Base-by-base conservation (phyloP, 2,888 invertebrate species). In the Eupithecia insigniata region DNA sequence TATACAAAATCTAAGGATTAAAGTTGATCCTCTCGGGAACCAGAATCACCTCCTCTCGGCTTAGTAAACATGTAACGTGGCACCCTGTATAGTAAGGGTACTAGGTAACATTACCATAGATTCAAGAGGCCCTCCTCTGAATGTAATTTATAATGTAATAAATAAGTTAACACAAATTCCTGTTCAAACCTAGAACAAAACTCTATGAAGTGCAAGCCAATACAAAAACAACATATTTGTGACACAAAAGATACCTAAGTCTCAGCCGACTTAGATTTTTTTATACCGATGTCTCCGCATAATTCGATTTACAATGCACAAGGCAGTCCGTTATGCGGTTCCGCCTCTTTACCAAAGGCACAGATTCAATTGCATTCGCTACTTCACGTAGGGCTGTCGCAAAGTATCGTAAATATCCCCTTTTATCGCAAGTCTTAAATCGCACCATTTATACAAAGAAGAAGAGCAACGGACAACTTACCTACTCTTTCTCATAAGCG, bases 261-360 rank as follows among this genome's bases (percentile, higher is more conserved):
- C 30, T 2, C 3, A 2, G 34, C 22, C 46, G 8, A 55, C 14
- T 26, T 26, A 26, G 14, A 26, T 8, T 14, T 22, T 10, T 51
- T 55, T 26, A 84, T 87, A 89, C 83, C 82, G 85, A 87, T 90
- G 92, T 92, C 92, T 89, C 87, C 87, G 90, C 87, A 85, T 84
- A 89, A 86, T 90, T 90, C 88, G 86, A 92, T 92, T 92, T 92
- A 93, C 78, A 75, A 79, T 76, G 83, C 85, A 92, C 92, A 92
- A 91, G 84, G 90, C 85, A 79, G 82, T 79, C 84, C 87, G 87
- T 90, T 91, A 90, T 91, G 81, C 80, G 85, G 87, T 89, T 89
- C 89, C 88, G 87, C 89, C 87, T 90, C 88, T 85, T 89, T 87
- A 87, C 84, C 77, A 58, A 71, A 76, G 77, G 69, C 83, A 74